Evolutionary conservation across 2,797 vertebrate species (phyloP), one percentile per base, ranked within the genome.

Genomic region (Meriones psammophilus): DNA sequence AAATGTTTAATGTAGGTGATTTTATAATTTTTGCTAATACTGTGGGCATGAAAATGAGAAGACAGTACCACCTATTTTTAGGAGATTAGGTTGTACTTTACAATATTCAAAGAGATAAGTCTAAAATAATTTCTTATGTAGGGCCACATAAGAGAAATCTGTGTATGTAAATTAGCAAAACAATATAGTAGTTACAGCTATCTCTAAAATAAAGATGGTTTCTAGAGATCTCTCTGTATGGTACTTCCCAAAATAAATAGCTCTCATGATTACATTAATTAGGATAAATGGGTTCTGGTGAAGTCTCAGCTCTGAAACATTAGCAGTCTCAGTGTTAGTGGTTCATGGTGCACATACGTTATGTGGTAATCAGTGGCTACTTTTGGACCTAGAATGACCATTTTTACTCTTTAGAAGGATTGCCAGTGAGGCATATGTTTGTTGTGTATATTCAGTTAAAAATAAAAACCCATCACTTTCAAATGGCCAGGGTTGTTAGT

Each of bases 51-150:
- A 83, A 62, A 76, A 88, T 62, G 56, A 88, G 18, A 56, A 62
- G 46, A 50, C 10, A 85, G 12, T 50, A 14, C 62, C 33, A 89
- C 12, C 33, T 87, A 87, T 42, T 46, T 88, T 8, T 54, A 93
- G 73, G 28, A 88, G 66, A 89, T 85, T 81, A 71, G n/a, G 30
- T 89, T 88, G 1, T 95, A 79, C 81, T 87, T 88, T 94, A 81
- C 60, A 81, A 5, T 77, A 22, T 90, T 92, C 28, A 74, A 56
- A 92, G 13, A 89, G 12, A 66, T 33, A 22, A 22, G 56, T 58
- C 17, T 58, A 58, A 58, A 58, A 58, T 58, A 58, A 58, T 58
- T 58, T 50, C 50, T 50, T 58, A 58, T 58, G 14, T 17, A 5
- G 56, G 56, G 56, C 56, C 56, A 58, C 56, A 58, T 58, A 58